phyloP scores from a whole-genome alignment of 2,888 invertebrate genomes.

The Julus scandinavius region DNA sequence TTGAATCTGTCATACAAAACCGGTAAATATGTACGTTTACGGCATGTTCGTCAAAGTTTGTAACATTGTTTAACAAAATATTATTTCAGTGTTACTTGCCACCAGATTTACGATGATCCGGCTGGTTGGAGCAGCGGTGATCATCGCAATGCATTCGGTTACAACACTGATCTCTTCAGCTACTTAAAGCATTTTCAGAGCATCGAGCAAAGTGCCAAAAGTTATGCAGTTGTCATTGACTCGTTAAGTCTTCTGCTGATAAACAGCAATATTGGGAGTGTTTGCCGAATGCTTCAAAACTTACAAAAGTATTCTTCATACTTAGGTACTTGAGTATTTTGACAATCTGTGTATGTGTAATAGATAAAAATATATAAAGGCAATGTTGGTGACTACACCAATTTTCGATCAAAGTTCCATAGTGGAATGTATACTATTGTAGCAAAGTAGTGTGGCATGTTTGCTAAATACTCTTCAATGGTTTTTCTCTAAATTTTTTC shows the following conservation, averaged over 20 bases:
- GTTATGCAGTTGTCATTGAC: constrained; percentile 42
- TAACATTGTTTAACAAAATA: constrained; percentile 1
- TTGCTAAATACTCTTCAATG: no score
- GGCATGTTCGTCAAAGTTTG: background rate
- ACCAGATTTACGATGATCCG: constrained; percentile 50
- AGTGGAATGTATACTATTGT: no score
- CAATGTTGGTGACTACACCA: no score
- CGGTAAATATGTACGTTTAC: background rate
- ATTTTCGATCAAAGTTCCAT: no score
- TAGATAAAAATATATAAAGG: no score
- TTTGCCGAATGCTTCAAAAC: constrained; percentile 48
- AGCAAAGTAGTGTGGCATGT: no score
- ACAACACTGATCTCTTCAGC: constrained; percentile 40
- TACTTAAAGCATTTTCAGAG: constrained; percentile 37
- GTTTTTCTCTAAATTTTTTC: background rate
- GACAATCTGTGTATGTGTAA: no score
- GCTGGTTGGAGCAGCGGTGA: constrained; percentile 21
- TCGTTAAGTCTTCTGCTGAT: constrained; percentile 47
- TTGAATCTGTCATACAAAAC: background rate
- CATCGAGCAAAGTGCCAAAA: background rate
- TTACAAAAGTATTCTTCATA: constrained; percentile 38
- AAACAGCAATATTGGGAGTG: constrained; percentile 24
- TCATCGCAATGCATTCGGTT: background rate
- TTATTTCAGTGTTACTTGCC: constrained; percentile 43
- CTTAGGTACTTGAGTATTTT: no score